These are phyloP conservation scores for Macquaria australasica DNA, from an alignment of 2,113 vertebrate species.

Conservation along the genomic window DNA sequence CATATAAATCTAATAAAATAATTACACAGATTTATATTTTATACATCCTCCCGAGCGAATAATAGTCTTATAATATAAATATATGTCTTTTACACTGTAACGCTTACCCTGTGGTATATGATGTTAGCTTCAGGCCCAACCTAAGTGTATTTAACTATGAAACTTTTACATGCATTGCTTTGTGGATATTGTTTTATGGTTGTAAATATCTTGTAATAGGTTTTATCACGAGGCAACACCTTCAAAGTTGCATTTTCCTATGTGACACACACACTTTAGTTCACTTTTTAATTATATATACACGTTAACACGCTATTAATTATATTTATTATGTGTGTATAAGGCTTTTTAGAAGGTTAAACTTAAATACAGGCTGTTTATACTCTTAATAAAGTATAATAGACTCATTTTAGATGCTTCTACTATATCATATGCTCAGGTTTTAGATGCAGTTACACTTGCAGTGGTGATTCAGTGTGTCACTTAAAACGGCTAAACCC, in stretches of 20 bases:
- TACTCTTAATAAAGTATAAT: background rate
- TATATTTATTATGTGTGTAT: background rate
- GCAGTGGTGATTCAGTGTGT: background rate
- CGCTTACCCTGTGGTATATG: no score
- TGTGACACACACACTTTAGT: background rate
- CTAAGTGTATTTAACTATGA: background rate
- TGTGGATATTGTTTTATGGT: background rate
- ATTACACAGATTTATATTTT: constrained; percentile 22
- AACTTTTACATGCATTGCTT: background rate
- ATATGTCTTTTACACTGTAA: background rate
- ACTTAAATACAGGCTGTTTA: background rate
- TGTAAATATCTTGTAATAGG: background rate
- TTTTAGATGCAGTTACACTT: background rate
- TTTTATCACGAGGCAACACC: background rate
- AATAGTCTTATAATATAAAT: no score
- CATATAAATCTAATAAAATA: background rate
- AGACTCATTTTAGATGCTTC: background rate
- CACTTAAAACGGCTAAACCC: background rate
- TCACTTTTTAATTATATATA: background rate
- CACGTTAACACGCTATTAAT: background rate
- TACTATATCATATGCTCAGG: background rate
- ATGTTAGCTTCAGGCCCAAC: background rate
- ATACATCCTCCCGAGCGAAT: constrained; percentile 1
- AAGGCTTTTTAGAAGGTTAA: background rate
- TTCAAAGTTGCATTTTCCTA: background rate